phyloP scores from a whole-genome alignment of 2,797 vertebrate species.

The Mycteria americana region DNA sequence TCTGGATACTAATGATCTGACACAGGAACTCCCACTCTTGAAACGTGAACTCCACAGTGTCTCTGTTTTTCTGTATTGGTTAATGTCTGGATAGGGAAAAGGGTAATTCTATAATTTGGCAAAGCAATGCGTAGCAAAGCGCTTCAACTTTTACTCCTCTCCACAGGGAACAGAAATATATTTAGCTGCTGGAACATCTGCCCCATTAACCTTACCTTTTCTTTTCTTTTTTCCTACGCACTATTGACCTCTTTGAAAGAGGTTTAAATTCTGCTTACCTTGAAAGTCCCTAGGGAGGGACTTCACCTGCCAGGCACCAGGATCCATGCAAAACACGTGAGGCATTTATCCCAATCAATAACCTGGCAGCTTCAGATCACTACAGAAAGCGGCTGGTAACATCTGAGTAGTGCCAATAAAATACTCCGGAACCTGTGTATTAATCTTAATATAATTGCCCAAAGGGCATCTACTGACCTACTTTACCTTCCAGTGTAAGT shows the following conservation, averaged over 20 bases:
- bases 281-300: neutral
- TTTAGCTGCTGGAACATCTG: conserved; percentile 20
- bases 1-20: neutral
- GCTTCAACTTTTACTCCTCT: neutral
- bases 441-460: conserved; percentile 23
- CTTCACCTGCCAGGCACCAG: neutral
- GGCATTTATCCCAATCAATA: neutral
- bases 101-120: conserved; percentile 9
- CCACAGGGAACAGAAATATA: neutral
- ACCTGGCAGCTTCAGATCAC: neutral
- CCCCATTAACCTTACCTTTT: neutral
- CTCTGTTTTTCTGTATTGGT: neutral
- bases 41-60: neutral
- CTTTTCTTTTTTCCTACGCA: neutral
- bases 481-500: neutral
- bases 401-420: neutral
- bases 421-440: neutral
- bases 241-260: neutral
- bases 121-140: neutral
- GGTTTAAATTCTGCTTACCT: neutral
- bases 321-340: neutral
- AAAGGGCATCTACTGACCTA: neutral
- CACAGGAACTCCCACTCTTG: neutral
- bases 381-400: neutral
- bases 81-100: neutral